Conservation (phyloP, 35 echinoderm and acorn worm species). For the Stichopus chloronotus region DNA sequence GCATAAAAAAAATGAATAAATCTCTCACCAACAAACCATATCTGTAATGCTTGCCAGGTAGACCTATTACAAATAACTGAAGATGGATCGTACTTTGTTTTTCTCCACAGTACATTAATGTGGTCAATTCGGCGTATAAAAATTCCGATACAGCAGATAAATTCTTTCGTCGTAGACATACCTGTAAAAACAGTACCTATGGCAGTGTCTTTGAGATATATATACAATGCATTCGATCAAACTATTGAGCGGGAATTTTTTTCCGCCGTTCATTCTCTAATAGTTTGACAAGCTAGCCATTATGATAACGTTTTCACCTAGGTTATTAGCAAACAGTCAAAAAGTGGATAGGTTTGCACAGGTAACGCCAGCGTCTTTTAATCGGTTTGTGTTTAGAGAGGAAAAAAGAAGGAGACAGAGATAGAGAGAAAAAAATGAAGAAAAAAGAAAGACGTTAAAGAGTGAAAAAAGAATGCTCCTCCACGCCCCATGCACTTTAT, state of each 20-base stretch:
- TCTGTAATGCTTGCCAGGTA: neutral
- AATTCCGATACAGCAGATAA: neutral
- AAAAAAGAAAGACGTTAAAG: too few relatives aligned
- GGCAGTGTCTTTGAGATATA: neutral
- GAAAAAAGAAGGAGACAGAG: too few relatives aligned
- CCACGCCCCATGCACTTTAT: slow-evolving; percentile 43
- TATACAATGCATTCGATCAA: neutral
- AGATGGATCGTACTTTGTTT: neutral
- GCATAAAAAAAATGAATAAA: too few relatives aligned
- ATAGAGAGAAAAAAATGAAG: too few relatives aligned
- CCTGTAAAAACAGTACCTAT: neutral
- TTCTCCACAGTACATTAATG: neutral
- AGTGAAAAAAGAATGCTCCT: neutral
- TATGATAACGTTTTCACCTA: slow-evolving; percentile 12
- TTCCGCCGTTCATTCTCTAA: neutral
- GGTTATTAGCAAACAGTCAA: slow-evolving; percentile 22
- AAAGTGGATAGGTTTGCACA: slow-evolving; percentile 17
- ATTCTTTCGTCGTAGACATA: neutral
- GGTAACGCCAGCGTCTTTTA: slow-evolving; percentile 8
- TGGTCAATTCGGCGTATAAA: neutral
- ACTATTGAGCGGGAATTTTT: neutral
- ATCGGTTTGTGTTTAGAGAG: neutral
- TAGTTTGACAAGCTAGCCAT: slow-evolving; percentile 7
- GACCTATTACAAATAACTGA: neutral
- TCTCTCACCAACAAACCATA: too few relatives aligned